Evolutionary conservation across 2,888 invertebrate species (phyloP).

Genomic region (Bibio marci): DNA sequence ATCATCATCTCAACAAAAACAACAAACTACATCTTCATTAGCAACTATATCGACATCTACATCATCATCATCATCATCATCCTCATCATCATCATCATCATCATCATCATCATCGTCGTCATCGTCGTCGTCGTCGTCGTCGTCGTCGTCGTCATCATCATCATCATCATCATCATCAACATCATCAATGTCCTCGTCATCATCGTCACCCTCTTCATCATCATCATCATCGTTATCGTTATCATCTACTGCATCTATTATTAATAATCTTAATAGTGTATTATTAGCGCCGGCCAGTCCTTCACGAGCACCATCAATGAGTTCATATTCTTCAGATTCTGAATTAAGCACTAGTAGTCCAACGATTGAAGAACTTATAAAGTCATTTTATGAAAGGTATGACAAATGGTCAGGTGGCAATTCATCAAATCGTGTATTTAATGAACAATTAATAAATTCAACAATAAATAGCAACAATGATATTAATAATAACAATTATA

Average conservation of each 20-base stretch:
- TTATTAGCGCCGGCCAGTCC: slow-evolving; percentile 44
- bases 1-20: background rate
- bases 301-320: slow-evolving; percentile 52
- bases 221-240: slow-evolving; percentile 14
- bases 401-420: slow-evolving; percentile 65
- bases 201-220: slow-evolving; percentile 5
- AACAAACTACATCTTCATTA: slow-evolving; percentile 2
- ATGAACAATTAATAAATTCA: too few species aligned
- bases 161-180: slow-evolving; percentile 9
- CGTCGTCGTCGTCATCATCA: slow-evolving; percentile 4
- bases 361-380: slow-evolving; percentile 78
- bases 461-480: too few species aligned
- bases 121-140: slow-evolving; percentile 11
- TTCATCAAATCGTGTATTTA: slow-evolving; percentile 5
- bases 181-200: slow-evolving; percentile 11
- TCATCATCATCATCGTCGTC: slow-evolving; percentile 4
- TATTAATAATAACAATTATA: too few species aligned
- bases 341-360: slow-evolving; percentile 49
- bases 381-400: slow-evolving; percentile 83
- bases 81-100: slow-evolving; percentile 10
- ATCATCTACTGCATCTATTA: slow-evolving; percentile 11
- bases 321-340: slow-evolving; percentile 57
- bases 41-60: slow-evolving; percentile 3
- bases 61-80: slow-evolving; percentile 11
- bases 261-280: too few species aligned